These are phyloP conservation scores for Sitobion miscanthi DNA, from an alignment of 1,140 invertebrate species.

Conservation along the genomic window DNA sequence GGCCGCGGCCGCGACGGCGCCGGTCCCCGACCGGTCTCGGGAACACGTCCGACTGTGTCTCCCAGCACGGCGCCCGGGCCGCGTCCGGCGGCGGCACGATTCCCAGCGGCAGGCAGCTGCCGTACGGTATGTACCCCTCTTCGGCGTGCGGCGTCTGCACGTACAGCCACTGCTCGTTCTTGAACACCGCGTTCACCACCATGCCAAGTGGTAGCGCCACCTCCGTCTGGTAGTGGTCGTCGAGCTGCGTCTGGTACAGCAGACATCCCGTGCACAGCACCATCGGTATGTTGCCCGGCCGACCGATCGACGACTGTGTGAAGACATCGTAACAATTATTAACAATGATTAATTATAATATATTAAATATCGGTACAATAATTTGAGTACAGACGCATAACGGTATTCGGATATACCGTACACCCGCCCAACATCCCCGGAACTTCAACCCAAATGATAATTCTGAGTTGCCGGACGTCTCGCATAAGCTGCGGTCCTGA, in stretches of 20 bases:
- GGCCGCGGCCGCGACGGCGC: neutral
- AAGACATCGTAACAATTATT: neutral
- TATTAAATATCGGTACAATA: too few species aligned
- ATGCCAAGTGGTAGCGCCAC: constrained; percentile 77
- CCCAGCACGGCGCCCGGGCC: constrained; percentile 72
- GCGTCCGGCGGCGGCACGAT: constrained; percentile 67
- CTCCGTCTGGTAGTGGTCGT: constrained; percentile 72
- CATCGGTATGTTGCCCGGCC: constrained; percentile 81
- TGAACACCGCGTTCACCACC: constrained; percentile 84
- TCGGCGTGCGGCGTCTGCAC: constrained; percentile 83
- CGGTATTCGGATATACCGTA: too few species aligned
- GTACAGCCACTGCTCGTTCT: constrained; percentile 82
- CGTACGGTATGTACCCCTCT: constrained; percentile 69
- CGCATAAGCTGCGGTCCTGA: too few species aligned
- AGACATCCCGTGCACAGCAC: constrained; percentile 77
- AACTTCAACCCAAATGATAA: too few species aligned
- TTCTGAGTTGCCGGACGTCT: too few species aligned
- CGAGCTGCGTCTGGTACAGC: constrained; percentile 75
- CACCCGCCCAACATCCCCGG: too few species aligned
- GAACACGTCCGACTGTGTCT: constrained; percentile 78
- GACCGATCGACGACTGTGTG: constrained; percentile 71
- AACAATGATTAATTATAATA: too few species aligned
- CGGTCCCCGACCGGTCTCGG: constrained; percentile 67
- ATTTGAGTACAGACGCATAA: too few species aligned
- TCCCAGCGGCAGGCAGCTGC: constrained; percentile 76